Base-by-base conservation (phyloP, 1,140 invertebrate species). In the Chironomus striatipennis region DNA sequence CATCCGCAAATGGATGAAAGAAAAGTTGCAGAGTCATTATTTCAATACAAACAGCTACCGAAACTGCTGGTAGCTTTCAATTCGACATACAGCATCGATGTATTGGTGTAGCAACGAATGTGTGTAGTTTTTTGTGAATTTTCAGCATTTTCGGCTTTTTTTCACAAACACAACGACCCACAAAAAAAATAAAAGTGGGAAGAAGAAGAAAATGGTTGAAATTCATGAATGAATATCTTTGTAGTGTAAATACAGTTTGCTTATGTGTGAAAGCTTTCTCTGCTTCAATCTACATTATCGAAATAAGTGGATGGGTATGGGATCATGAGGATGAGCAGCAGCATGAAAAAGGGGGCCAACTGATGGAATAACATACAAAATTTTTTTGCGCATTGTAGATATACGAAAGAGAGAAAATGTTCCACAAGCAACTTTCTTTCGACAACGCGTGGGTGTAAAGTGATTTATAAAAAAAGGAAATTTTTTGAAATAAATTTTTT, bases 401-500 rank as follows among this genome's bases (percentile, higher is more conserved):
- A 34, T 12, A n/a, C 47, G 47, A 47, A 47, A 47, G 9, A 12
- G 47, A 57, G 24, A 57, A 47, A 57, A 57, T 57, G 47, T 15
- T 57, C 47, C 47, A 57, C n/a, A 57, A 57, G 47, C 47, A 57
- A 57, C 47, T 57, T 47, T 47, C 15, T 12, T 57, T 57, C 47
- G 47, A 57, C 47, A 57, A n/a, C 65, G 65, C 65, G 65, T 70
- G 18, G 65, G 65, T 4, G 17, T 18, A 20, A 18, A 70, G 18
- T 70, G 65, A 70, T 70, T 70, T 70, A 70, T 70, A 70, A 70
- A 70, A 15, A 57, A 12, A n/a, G 12, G 47, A 57, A 57, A n/a
- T 12, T n/a, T 47, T 47, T 47, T 34, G 24, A 34, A 34, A 34
- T 34, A 34, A 2, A 34, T 2, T 34, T 34, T 34, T 34, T 34